Evolutionary conservation across 92 coral and sea anemone genomes (phyloP), one percentile per base, ranked within the genome.

Genomic region (Chrysogorgia sp.): DNA sequence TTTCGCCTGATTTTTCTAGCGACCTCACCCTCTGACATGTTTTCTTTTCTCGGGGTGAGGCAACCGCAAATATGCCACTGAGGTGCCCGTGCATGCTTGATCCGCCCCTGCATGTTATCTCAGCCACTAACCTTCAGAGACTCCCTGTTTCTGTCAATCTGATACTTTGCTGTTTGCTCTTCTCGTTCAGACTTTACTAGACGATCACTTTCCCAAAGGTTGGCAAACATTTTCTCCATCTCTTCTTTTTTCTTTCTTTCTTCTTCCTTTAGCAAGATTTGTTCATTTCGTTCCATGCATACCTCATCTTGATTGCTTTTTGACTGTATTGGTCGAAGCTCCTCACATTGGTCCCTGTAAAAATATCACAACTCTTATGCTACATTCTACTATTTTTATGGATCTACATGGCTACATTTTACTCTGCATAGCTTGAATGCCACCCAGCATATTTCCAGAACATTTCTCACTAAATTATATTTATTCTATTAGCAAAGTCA

Each of bases 221-320:
- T 92, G 26, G 99, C 97, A 71, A 92, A 96, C 88, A 86, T 85
- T 20, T 58, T 81, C 47, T 91, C 97, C 20, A 96, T 79, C 20
- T 89, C 99, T 53, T 87, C 81, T 67, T 96, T 87, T 33, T 75
- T 88, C 55, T 79, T 85, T 63, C 88, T 89, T 65, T 83, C 86
- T 40, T 86, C 90, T 58, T 91, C 88, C 71, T 96, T 96, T 84
- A 96, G 84, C 37, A 83, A 82, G 25, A 96, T 82, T 71, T 96
- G 99, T 35, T 90, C 92, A 34, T 88, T 80, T 7, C 99, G 86
- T 70, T 96, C 99, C 8, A 55, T 82, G 60, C 89, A 96, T 40
- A 96, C 96, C 35, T 83, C 93, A 81, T 96, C 99, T 83, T 90
- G 99, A 67, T 96, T 91, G 10, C 90, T 91, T 56, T 87, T 87